Evolutionary conservation across 2,797 vertebrate species (phyloP), one percentile per base, ranked within the genome.

Genomic region (Danio jaintianensis): DNA sequence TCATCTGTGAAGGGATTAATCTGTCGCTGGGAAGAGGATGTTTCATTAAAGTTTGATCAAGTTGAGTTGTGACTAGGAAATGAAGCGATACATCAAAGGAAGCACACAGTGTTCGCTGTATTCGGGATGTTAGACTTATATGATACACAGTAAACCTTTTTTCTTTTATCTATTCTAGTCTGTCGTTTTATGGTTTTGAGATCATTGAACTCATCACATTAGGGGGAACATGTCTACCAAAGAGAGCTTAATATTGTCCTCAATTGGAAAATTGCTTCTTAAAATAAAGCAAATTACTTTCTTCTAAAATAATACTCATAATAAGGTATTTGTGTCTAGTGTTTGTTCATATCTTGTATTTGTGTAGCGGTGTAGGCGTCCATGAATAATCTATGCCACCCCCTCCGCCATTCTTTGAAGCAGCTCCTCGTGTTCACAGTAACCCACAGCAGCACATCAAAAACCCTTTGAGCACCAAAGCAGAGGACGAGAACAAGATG

Each of bases 1-100:
- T 47, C 64, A 78, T 29, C 5, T 40, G 6, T 45, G 40, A 42
- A 29, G 40, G 20, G 40, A 73, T 73, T 59, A n/a, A 59, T 59
- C 53, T 73, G 70, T 71, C n/a, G 11, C 69, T 55, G 18, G 16
- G 18, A 72, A 43, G 53, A 71, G 18, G 20, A 56, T 16, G 40
- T n/a, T 22, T 59, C 53, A 47, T 73, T 73, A 78, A 62, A 53
- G 64, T 40, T 69, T 50, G 42, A 71, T 42, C 59, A 22, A 69
- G 55, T 68, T 12, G 4, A 18, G 48, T 67, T 50, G 55, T 13
- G 45, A 77, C 18, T 66, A 53, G n/a, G 68, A 71, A 56, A 56
- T 71, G 0, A 71, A 73, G 20, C 11, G 20, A 11, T 73, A 29
- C 53, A 22, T 73, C 52, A 78, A 38, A 58, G 36, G n/a, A 69